phyloP scores from a whole-genome alignment of 2,888 invertebrate genomes.

The Arenicola marina region DNA sequence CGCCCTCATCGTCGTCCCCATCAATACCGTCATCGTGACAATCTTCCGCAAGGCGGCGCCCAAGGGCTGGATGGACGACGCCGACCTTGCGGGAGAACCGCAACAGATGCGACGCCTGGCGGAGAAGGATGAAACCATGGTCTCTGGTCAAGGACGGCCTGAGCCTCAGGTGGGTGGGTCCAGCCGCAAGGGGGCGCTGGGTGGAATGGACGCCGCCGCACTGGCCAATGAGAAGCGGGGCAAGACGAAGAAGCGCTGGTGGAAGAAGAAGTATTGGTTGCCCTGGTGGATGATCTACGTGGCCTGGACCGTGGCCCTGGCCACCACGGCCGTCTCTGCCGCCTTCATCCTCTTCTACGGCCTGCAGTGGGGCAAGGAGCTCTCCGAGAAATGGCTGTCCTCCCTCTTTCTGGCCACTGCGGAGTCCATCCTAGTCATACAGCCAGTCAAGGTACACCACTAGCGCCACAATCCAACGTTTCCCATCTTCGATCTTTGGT shows the following conservation, averaged over 20 bases:
- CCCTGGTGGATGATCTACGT: constrained; percentile 23
- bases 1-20: constrained; percentile 51
- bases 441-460: constrained; percentile 50
- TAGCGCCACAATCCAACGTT: too few species aligned
- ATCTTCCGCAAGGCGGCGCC: constrained; percentile 56
- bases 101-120: background rate
- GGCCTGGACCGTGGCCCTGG: constrained; percentile 18
- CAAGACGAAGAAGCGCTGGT: constrained; percentile 12
- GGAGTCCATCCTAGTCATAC: constrained; percentile 44
- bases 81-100: background rate
- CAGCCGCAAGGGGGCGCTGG: too few species aligned
- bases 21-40: constrained; percentile 53
- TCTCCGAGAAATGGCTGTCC: constrained; percentile 61
- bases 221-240: background rate
- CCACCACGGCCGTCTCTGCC: constrained; percentile 46
- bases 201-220: too few species aligned
- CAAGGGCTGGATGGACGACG: constrained; percentile 30
- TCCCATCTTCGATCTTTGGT: too few species aligned
- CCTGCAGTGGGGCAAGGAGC: constrained; percentile 61
- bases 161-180: too few species aligned
- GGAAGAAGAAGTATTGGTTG: constrained; percentile 4
- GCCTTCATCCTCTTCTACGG: constrained; percentile 62
- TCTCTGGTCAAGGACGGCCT: too few species aligned
- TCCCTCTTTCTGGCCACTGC: constrained; percentile 43
- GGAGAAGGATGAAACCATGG: background rate